Percentiles rank a stretch among this genome's conserved stretches.
phyloP scores from a whole-genome alignment of 2,888 invertebrate genomes.

The Osedax fenrisi region DNA sequence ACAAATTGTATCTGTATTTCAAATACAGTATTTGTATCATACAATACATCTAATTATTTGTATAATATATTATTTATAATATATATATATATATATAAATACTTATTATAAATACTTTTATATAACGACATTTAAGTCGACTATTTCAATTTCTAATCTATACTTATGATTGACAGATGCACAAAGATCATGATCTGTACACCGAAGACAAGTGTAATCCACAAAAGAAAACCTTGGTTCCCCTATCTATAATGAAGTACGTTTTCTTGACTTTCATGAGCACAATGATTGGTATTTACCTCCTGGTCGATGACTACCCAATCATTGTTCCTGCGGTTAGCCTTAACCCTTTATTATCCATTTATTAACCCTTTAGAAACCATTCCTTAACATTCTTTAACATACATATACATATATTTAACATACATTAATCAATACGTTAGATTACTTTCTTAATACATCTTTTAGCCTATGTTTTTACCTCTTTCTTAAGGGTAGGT shows the following conservation, averaged over 20 bases:
- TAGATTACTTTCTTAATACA: too few species aligned
- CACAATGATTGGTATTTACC: background rate
- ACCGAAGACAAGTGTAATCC: background rate
- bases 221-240: background rate
- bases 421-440: too few species aligned
- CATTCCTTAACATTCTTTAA: background rate
- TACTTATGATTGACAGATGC: background rate
- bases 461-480: too few species aligned
- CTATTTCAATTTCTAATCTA: too few species aligned
- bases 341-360: background rate
- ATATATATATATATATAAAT: too few species aligned
- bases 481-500: too few species aligned
- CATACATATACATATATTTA: background rate
- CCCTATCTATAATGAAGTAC: background rate
- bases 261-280: background rate
- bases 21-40: too few species aligned
- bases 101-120: too few species aligned
- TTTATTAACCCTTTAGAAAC: background rate
- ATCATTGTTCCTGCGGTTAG: background rate
- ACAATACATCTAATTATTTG: too few species aligned
- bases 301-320: background rate
- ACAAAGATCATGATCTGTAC: background rate
- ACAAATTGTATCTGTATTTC: too few species aligned
- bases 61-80: too few species aligned
- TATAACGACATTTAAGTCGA: too few species aligned